Conservation (phyloP, 2,797 vertebrate genomes). For the Acanthurus tractus region DNA sequence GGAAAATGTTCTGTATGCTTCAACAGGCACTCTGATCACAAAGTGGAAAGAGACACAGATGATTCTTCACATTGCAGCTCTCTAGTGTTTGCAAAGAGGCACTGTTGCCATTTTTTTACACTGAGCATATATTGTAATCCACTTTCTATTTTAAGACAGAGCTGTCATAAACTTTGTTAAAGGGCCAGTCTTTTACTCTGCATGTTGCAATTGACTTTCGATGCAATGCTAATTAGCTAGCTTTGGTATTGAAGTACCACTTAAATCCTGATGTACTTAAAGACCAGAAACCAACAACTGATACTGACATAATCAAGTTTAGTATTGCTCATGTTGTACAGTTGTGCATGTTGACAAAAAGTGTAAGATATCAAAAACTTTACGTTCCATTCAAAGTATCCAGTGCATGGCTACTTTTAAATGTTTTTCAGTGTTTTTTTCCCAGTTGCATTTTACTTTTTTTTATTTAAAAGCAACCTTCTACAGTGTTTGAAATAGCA, state of each 20-base stretch:
- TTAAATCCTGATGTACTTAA: background rate
- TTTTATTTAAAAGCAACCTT: background rate
- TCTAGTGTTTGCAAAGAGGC: conserved; percentile 40
- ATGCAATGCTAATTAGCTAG: conserved; percentile 1
- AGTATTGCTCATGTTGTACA: background rate
- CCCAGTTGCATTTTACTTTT: background rate
- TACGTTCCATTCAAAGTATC: background rate
- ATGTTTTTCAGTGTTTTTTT: background rate
- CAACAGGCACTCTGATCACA: conserved; percentile 69
- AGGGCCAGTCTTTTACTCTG: background rate
- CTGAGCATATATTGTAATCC: conserved; percentile 3
- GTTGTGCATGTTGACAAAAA: background rate
- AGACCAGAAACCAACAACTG: background rate
- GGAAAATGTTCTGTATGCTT: conserved; percentile 72
- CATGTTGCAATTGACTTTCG: background rate
- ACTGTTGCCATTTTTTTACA: conserved; percentile 11
- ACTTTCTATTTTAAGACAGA: background rate
- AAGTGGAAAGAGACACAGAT: conserved; percentile 72
- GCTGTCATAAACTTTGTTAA: background rate
- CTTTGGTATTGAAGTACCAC: background rate
- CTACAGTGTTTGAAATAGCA: background rate
- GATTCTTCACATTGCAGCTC: conserved; percentile 55
- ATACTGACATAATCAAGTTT: conserved; percentile 1
- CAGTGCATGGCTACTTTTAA: background rate
- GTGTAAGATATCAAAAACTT: too few relatives aligned